Conservation (phyloP, 2,797 vertebrate genomes). For the Acropternis orthonyx region DNA sequence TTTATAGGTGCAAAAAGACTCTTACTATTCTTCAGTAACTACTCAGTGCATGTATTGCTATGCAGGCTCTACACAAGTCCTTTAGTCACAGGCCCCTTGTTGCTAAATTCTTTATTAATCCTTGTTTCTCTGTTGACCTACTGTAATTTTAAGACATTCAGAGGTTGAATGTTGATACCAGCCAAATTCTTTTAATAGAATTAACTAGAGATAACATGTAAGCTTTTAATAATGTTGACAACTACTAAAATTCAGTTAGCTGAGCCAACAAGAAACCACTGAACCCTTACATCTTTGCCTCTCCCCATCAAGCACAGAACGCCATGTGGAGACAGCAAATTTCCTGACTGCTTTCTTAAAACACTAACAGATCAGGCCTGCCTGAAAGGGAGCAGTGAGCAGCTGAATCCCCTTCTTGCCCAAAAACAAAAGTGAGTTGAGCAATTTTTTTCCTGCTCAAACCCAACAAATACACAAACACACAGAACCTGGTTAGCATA, state of each 20-base stretch:
- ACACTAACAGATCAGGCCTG: not conserved
- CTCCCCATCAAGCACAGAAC: not conserved
- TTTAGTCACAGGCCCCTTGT: not conserved
- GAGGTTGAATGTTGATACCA: not conserved
- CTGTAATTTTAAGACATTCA: not conserved
- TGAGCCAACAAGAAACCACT: not conserved
- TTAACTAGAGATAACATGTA: not conserved
- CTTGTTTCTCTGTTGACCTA: not conserved
- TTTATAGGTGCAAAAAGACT: not conserved
- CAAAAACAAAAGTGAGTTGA: not conserved
- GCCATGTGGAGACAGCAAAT: not conserved
- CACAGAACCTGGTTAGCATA: not conserved
- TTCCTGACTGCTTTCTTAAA: not conserved
- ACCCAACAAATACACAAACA: not conserved
- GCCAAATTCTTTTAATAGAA: not conserved
- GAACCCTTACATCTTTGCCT: not conserved
- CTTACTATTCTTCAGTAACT: not conserved
- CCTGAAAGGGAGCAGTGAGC: not conserved
- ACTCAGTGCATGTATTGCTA: not conserved
- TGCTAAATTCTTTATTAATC: not conserved
- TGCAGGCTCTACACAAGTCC: not conserved
- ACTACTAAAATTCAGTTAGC: not conserved
- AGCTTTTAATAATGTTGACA: constrained; percentile 12
- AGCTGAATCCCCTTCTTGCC: not conserved
- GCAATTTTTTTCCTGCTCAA: not conserved